Conservation (phyloP, 1,140 invertebrate genomes). For the Triops longicaudatus region DNA sequence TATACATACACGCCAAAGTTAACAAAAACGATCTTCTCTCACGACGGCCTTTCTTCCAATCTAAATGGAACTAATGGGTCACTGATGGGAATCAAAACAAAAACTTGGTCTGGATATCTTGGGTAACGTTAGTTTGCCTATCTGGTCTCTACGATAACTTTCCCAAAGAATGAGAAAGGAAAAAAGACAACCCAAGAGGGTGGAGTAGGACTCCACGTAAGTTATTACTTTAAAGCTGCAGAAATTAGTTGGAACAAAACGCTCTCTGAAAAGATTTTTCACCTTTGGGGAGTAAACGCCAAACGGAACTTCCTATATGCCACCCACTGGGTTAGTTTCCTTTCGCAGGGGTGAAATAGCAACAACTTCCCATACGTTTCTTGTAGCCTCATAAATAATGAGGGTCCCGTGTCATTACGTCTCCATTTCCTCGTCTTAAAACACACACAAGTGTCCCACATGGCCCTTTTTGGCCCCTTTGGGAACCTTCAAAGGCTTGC, state of each 20-base stretch:
- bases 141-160: too few relatives aligned
- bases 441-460: conserved; percentile 10
- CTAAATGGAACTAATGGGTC: too few relatives aligned
- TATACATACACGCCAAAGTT: neutral
- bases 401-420: conserved; percentile 10
- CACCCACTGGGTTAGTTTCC: conserved; percentile 14
- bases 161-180: too few relatives aligned
- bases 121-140: too few relatives aligned
- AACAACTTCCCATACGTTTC: conserved; percentile 9
- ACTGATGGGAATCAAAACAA: too few relatives aligned
- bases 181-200: too few relatives aligned
- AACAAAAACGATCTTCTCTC: neutral
- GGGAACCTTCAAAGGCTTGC: neutral
- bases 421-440: conserved; percentile 15
- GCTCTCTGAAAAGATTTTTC: neutral
- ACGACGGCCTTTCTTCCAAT: too few relatives aligned
- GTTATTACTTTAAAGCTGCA: too few relatives aligned
- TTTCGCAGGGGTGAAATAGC: neutral
- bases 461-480: neutral
- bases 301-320: neutral
- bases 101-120: too few relatives aligned
- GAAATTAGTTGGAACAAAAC: too few relatives aligned
- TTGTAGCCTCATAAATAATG: neutral
- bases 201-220: too few relatives aligned
- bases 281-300: neutral